Percentiles rank a stretch among this genome's conserved stretches.
These are phyloP conservation scores for Psittacula derbiana DNA, from an alignment of 2,797 vertebrate genomes.

Conservation along the genomic window DNA sequence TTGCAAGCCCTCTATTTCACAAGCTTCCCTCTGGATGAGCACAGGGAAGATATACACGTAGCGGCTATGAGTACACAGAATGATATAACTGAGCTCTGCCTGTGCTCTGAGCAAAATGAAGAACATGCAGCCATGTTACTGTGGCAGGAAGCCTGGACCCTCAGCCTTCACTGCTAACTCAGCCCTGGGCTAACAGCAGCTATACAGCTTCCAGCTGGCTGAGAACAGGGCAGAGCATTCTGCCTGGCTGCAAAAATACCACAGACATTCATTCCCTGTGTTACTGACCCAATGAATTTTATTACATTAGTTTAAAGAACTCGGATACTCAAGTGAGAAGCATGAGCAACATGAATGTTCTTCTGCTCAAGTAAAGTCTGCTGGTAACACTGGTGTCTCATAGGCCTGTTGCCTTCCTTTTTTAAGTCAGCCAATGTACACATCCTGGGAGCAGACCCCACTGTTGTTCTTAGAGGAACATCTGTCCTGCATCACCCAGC, in stretches of 20 bases:
- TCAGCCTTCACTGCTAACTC: background rate
- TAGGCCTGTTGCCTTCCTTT: background rate
- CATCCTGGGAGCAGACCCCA: background rate
- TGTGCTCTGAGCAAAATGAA: background rate
- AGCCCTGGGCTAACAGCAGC: background rate
- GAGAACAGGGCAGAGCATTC: background rate
- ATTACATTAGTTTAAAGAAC: background rate
- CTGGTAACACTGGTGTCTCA: background rate
- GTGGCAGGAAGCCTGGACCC: background rate
- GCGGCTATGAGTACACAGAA: background rate
- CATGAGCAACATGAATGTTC: background rate
- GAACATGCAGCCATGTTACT: background rate
- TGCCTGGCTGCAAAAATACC: background rate
- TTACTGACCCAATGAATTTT: background rate
- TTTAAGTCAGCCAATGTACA: background rate
- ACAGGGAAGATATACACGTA: background rate
- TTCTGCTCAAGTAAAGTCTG: background rate
- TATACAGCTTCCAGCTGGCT: background rate
- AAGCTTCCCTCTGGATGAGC: background rate
- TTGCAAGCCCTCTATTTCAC: background rate
- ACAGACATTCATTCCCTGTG: background rate
- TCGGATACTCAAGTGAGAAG: background rate
- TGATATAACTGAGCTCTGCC: background rate
- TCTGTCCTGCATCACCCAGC: background rate
- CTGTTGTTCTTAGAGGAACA: background rate